Evolutionary conservation across 2,888 invertebrate genomes (phyloP).

Genomic region (Cephus sareptanus): DNA sequence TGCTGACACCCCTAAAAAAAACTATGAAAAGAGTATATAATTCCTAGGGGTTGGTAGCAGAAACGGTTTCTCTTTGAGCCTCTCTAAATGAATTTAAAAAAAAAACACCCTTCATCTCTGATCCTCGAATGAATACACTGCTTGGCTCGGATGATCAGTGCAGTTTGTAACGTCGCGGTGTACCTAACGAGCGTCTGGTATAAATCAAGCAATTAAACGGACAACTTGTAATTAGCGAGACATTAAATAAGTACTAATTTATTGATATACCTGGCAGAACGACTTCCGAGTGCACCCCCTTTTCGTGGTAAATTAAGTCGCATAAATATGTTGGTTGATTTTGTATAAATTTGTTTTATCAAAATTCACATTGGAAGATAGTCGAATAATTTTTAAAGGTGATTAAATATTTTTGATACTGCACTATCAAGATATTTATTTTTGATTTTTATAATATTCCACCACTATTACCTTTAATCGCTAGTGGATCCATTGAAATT

Average conservation of each 20-base stretch:
- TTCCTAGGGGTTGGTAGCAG: neutral
- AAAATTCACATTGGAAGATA: neutral
- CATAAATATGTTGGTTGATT: neutral
- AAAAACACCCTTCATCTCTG: neutral
- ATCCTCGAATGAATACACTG: neutral
- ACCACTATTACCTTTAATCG: neutral
- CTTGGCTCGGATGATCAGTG: neutral
- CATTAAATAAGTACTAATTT: constrained; percentile 53
- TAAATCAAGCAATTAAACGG: constrained; percentile 41
- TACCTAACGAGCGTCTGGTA: neutral
- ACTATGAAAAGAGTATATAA: neutral
- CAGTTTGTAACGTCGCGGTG: neutral
- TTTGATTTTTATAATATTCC: neutral
- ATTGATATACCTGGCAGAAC: constrained; percentile 22
- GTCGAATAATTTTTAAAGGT: neutral
- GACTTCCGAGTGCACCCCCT: neutral
- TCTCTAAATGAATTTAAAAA: neutral
- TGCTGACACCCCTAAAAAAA: neutral
- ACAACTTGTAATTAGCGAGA: constrained; percentile 48
- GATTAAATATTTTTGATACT: neutral
- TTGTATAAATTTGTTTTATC: too few species aligned
- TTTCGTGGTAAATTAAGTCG: neutral
- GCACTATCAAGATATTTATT: neutral
- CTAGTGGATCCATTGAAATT: neutral
- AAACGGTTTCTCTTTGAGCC: neutral